Percentiles rank a stretch among this genome's conserved stretches.
Conservation (phyloP, 2,888 invertebrate genomes). For the Pristionchus mayeri region DNA sequence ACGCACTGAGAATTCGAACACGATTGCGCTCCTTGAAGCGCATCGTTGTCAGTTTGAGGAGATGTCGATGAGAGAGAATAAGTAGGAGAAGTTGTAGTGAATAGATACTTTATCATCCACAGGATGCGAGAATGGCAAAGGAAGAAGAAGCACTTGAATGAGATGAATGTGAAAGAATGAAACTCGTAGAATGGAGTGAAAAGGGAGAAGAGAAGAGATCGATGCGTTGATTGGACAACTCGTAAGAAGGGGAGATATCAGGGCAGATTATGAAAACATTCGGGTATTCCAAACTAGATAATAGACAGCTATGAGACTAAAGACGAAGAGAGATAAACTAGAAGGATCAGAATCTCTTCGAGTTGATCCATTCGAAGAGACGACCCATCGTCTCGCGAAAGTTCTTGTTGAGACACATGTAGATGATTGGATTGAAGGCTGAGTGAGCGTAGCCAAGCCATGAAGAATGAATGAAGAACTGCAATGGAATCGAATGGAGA, state of each 20-base stretch:
- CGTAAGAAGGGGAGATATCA: conserved; percentile 2
- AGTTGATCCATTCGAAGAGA: conserved; percentile 42
- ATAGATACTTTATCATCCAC: neutral
- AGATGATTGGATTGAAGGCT: conserved; percentile 70
- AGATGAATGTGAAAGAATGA: conserved; percentile 23
- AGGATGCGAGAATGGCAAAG: neutral
- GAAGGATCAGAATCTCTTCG: neutral
- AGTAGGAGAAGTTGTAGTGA: no score
- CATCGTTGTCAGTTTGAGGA: no score
- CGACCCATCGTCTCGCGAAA: conserved; percentile 66
- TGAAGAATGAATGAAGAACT: conserved; percentile 52
- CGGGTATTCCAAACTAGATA: neutral
- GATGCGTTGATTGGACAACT: conserved; percentile 8
- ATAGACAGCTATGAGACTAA: neutral
- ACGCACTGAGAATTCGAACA: no score
- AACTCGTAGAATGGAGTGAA: conserved; percentile 3
- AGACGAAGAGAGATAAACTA: neutral
- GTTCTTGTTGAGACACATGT: conserved; percentile 69
- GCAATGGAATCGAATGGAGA: neutral
- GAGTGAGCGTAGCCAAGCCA: conserved; percentile 67
- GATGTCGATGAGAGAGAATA: no score
- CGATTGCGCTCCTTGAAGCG: no score
- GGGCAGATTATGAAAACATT: conserved; percentile 1
- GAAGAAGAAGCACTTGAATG: neutral
- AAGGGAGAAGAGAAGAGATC: conserved; percentile 6